phyloP scores from a whole-genome alignment of 2,113 vertebrate genomes.

The Struthio camelus region DNA sequence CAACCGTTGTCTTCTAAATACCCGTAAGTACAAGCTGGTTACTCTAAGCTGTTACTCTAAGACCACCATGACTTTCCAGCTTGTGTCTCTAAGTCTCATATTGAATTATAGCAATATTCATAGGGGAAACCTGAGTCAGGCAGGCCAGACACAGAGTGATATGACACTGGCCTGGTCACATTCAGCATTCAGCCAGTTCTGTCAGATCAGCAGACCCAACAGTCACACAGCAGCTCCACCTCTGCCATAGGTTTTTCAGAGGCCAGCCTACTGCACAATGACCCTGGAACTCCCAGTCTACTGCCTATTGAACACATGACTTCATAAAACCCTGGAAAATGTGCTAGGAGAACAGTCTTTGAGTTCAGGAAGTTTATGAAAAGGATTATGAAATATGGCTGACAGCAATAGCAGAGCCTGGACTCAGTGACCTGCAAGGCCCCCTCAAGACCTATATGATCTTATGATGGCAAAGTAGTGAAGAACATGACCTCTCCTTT shows the following conservation, averaged over 20 bases:
- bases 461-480: neutral
- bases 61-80: neutral
- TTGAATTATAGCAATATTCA: neutral
- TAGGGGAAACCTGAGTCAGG: neutral
- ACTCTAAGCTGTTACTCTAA: neutral
- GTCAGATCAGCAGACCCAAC: neutral
- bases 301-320: neutral
- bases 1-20: neutral
- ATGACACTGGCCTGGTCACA: neutral
- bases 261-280: neutral
- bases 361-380: neutral
- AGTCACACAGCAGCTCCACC: neutral
- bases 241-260: neutral
- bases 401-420: neutral
- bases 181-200: neutral
- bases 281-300: neutral
- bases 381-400: neutral
- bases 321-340: neutral
- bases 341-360: neutral
- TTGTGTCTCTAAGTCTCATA: neutral
- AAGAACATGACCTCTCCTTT: neutral
- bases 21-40: neutral
- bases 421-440: neutral
- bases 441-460: neutral
- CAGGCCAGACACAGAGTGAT: neutral